phyloP scores from a whole-genome alignment of 1,140 invertebrate genomes.

The Zaprionus ghesquierei region DNA sequence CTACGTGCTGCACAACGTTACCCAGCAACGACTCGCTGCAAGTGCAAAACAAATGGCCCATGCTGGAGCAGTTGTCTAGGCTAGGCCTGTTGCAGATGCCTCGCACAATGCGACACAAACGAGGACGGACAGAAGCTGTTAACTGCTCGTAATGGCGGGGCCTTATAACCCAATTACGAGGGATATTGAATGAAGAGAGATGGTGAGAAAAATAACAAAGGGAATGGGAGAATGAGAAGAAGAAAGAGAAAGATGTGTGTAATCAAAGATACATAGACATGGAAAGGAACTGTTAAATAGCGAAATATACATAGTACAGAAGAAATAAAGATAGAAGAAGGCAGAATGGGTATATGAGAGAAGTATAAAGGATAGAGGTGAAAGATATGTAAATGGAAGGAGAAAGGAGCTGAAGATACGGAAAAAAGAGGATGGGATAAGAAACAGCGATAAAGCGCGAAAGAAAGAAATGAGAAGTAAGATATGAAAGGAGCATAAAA shows the following conservation, averaged over 20 bases:
- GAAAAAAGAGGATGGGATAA: background rate
- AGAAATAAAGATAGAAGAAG: too few species aligned
- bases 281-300: background rate
- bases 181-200: background rate
- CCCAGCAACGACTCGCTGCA: background rate
- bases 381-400: too few species aligned
- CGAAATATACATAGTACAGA: background rate
- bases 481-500: too few species aligned
- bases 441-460: too few species aligned
- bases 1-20: background rate
- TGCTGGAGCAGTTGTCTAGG: conserved; percentile 10
- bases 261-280: too few species aligned
- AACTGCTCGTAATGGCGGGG: background rate
- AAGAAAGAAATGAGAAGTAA: too few species aligned
- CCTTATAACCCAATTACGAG: background rate
- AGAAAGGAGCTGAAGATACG: too few species aligned
- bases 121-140: conserved; percentile 30
- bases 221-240: background rate
- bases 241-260: too few species aligned
- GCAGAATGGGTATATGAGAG: too few species aligned
- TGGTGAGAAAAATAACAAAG: background rate
- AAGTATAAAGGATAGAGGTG: too few species aligned
- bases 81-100: conserved; percentile 20
- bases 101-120: conserved; percentile 19
- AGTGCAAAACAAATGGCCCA: conserved; percentile 32